Evolutionary conservation across 2,888 invertebrate genomes (phyloP).

Genomic region (Callyntrura sp.): DNA sequence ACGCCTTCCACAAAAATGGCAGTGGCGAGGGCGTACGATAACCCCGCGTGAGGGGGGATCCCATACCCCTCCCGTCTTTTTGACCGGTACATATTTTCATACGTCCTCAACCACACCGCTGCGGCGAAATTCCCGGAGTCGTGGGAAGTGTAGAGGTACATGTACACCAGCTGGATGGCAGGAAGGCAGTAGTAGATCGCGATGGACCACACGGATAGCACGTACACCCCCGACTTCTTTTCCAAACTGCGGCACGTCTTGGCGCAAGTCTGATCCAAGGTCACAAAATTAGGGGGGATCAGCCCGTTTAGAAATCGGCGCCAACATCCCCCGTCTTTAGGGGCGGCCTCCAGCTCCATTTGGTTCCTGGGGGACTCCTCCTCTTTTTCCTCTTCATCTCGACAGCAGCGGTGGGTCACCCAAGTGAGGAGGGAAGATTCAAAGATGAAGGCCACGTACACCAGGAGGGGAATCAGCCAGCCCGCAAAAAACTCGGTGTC

Average conservation of each 20-base stretch:
- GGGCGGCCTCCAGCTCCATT: no score
- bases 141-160: constrained; percentile 88
- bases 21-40: constrained; percentile 94
- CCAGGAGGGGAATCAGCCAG: no score
- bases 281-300: background rate
- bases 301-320: no score
- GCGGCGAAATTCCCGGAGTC: constrained; percentile 91
- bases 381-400: no score
- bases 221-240: background rate
- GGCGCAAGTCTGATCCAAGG: background rate
- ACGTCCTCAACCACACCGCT: no score
- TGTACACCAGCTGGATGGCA: constrained; percentile 89
- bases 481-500: no score
- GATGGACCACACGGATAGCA: constrained; percentile 90
- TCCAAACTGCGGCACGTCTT: background rate
- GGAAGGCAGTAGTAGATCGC: constrained; percentile 94
- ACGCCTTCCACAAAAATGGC: constrained; percentile 94
- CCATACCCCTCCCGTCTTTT: constrained; percentile 85
- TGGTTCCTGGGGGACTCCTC: no score
- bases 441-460: no score
- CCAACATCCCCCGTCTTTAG: no score
- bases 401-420: no score
- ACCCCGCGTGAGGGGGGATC: constrained; percentile 92
- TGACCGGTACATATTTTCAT: background rate
- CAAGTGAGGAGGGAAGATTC: no score